phyloP scores from a whole-genome alignment of 2,113 vertebrate species.

The Tretioscincus oriximinensis region DNA sequence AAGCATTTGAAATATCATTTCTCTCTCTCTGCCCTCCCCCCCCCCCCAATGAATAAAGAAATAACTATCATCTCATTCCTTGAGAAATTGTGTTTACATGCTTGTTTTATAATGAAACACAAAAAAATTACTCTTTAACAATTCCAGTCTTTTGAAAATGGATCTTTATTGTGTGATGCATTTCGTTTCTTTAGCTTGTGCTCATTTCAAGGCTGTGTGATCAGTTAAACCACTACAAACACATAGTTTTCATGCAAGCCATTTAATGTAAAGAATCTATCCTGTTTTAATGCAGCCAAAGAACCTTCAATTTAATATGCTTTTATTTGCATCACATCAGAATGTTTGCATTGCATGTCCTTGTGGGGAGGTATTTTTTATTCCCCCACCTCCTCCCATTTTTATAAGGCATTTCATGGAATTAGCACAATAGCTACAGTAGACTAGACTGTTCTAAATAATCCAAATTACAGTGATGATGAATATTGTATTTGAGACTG shows the following conservation, averaged over 20 bases:
- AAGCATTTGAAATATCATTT: constrained; percentile 33
- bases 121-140: constrained; percentile 51
- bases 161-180: constrained; percentile 51
- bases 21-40: too few species aligned
- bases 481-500: constrained; percentile 40
- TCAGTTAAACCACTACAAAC: constrained; percentile 45
- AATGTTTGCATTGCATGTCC: constrained; percentile 41
- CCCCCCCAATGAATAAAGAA: constrained; percentile 9
- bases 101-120: constrained; percentile 50
- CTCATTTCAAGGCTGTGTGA: constrained; percentile 54
- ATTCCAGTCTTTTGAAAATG: constrained; percentile 58
- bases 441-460: constrained; percentile 35
- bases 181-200: constrained; percentile 53
- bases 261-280: constrained; percentile 45
- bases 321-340: constrained; percentile 52
- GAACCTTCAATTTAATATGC: constrained; percentile 36
- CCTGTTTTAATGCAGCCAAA: constrained; percentile 43
- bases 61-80: constrained; percentile 28
- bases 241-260: constrained; percentile 45
- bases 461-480: constrained; percentile 54
- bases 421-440: constrained; percentile 45
- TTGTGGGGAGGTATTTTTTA: neutral
- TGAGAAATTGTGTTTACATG: constrained; percentile 49
- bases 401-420: constrained; percentile 49
- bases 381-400: neutral